Evolutionary conservation across 2,113 vertebrate genomes (phyloP).

Genomic region (Lampris incognitus): DNA sequence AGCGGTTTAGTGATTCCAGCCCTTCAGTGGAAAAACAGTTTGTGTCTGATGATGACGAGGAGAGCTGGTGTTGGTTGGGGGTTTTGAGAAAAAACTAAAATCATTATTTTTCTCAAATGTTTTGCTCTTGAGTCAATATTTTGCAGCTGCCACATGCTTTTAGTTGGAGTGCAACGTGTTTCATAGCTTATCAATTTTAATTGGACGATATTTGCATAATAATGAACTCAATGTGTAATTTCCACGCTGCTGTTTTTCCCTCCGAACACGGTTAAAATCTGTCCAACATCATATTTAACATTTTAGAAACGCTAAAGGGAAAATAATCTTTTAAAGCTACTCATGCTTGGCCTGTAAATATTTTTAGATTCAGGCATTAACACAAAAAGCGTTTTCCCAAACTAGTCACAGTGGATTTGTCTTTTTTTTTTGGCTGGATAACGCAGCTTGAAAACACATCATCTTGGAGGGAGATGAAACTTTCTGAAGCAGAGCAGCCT

Average conservation of each 20-base stretch:
- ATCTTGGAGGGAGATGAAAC: conserved; percentile 58
- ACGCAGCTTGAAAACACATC: conserved; percentile 69
- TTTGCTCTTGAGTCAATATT: conserved; percentile 36
- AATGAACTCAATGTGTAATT: conserved; percentile 21
- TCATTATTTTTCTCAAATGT: not conserved
- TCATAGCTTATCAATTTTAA: conserved; percentile 58
- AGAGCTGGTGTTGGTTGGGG: too few relatives aligned
- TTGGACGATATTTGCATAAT: conserved; percentile 67
- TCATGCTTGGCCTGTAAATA: conserved; percentile 30
- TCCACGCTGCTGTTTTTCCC: conserved; percentile 14
- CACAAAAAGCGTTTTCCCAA: conserved; percentile 50
- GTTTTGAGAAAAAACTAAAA: not conserved
- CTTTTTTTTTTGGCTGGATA: conserved; percentile 59
- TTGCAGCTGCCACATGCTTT: conserved; percentile 31
- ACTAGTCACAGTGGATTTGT: conserved; percentile 61
- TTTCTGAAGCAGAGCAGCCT: conserved; percentile 63
- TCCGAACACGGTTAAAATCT: conserved; percentile 32
- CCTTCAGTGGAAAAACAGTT: not conserved
- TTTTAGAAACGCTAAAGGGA: conserved; percentile 27
- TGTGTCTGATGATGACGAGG: not conserved
- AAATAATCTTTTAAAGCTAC: conserved; percentile 47
- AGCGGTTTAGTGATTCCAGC: not conserved
- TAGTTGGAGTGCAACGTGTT: conserved; percentile 50
- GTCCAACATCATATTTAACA: conserved; percentile 36
- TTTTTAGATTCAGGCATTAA: conserved; percentile 30